A percentile compares a stretch with the other conserved stretches of the same genome.
Evolutionary conservation across 2,888 invertebrate genomes (phyloP).

Genomic region (Zhuqinia jingwanae): DNA sequence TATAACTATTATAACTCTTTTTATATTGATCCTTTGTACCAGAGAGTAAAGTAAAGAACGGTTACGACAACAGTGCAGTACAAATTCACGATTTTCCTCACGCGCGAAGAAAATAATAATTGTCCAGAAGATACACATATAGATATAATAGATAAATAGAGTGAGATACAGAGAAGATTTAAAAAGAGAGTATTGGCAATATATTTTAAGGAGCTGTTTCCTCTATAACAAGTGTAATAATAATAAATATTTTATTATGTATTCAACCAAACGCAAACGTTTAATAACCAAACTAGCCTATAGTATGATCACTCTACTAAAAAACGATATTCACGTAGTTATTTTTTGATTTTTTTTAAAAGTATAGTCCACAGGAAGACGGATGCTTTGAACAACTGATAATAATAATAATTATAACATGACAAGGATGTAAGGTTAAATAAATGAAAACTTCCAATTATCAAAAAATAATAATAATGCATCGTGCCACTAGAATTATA

Average conservation of each 20-base stretch:
- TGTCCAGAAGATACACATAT: conserved; percentile 43
- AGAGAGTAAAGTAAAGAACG: conserved; percentile 65
- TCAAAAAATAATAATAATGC: not conserved
- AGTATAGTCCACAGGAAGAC: conserved; percentile 57
- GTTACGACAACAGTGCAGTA: conserved; percentile 46
- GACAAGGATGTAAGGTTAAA: not conserved
- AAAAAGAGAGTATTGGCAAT: conserved; percentile 70
- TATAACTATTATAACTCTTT: conserved; percentile 42
- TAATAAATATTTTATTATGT: conserved; percentile 25
- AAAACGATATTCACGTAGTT: not conserved
- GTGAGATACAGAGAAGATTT: conserved; percentile 49
- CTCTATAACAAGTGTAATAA: not conserved
- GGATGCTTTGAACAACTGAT: conserved; percentile 56
- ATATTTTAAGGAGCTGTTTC: conserved; percentile 48
- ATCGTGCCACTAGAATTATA: not conserved
- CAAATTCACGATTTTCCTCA: not conserved
- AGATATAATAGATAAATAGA: too few species aligned
- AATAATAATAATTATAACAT: not conserved
- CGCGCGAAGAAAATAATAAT: conserved; percentile 26
- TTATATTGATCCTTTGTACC: conserved; percentile 60
- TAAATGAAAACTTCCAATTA: conserved; percentile 30
- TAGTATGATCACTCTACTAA: conserved; percentile 26
- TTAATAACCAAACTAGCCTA: conserved; percentile 49
- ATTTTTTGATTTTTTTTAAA: not conserved
- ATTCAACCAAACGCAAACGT: conserved; percentile 39